Base-by-base conservation (phyloP, 2,113 vertebrate genomes). In the Acanthochromis polyacanthus region DNA sequence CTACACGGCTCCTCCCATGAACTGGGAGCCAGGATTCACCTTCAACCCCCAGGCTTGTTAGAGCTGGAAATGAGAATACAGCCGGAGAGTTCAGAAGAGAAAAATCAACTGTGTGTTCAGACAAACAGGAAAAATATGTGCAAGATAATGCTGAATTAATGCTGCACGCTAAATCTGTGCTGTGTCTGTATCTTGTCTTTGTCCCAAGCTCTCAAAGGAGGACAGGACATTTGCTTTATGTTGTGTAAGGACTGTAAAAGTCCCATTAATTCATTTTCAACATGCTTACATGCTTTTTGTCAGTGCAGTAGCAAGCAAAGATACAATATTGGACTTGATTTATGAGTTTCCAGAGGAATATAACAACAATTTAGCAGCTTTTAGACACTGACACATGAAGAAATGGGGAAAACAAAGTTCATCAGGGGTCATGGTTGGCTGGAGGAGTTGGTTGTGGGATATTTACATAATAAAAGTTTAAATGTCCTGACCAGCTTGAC, bases 1-100 rank as follows among this genome's bases (percentile, higher is more conserved):
- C 11, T 89, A 91, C 84, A 75, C 4, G 8, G 85, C 87, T 40
- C 86, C 86, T 1, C 0, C 0, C 3, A 4, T 87, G 2, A 38
- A 63, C 0, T 4, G 6, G 12, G 75, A 87, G 51, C 52, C 11
- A 0, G 76, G 62, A n/a, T 93, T 94, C 61, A 80, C 1, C 16
- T 94, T 88, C 53, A 30, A 83, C 20, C 11, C 65, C n/a, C 22
- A 43, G 6, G 22, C 62, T 19, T 93, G 92, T 45, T 84, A 60
- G 68, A 85, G 36, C 19, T 76, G 1, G 11, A 20, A 51, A 8
- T 5, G 6, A 50, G 11, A 15, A 10, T 22, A 22, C 4, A 28
- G 28, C 10, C 1, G 32, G 32, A 36, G 32, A 36, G 8, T 8
- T 36, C 32, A 36, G 32, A 9, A 10, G 32, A 36, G 7, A 36